Evolutionary conservation across 2,797 vertebrate species (phyloP).

Genomic region (Neosalanx taihuensis): DNA sequence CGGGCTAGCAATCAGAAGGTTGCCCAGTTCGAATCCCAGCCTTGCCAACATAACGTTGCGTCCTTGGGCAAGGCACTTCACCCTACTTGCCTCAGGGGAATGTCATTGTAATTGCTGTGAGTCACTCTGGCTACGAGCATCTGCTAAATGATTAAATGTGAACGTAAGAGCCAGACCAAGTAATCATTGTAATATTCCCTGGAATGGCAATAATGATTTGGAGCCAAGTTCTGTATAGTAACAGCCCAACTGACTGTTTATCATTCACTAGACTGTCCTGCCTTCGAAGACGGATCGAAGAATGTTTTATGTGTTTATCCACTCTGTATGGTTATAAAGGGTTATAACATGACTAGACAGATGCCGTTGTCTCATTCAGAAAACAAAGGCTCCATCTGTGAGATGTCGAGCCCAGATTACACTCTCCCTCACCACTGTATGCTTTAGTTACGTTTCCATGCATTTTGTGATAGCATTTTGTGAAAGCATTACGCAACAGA

Average conservation of each 20-base stretch:
- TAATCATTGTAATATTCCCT: neutral
- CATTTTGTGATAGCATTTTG: constrained; percentile 4
- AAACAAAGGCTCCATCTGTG: constrained; percentile 52
- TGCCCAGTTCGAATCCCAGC: no score
- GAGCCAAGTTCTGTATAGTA: neutral
- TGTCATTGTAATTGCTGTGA: no score
- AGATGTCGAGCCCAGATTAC: constrained; percentile 43
- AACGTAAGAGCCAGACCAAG: no score
- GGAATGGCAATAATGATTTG: neutral
- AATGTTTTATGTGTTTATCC: constrained; percentile 23
- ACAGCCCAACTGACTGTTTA: neutral
- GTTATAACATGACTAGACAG: constrained; percentile 46
- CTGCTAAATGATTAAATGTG: no score
- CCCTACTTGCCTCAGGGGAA: no score
- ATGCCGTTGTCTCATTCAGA: constrained; percentile 53
- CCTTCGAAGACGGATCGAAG: constrained; percentile 32
- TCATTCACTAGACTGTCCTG: constrained; percentile 15
- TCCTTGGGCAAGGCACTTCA: no score
- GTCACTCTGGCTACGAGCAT: no score
- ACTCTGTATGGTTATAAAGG: constrained; percentile 35
- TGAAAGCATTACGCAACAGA: neutral
- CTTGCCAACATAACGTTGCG: no score
- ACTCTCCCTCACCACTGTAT: constrained; percentile 24
- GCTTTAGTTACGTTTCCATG: constrained; percentile 24
- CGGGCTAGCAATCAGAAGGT: no score